Evolutionary conservation across 2,888 invertebrate genomes (phyloP), one percentile per base, ranked within the genome.

Genomic region (Graphium colonna): DNA sequence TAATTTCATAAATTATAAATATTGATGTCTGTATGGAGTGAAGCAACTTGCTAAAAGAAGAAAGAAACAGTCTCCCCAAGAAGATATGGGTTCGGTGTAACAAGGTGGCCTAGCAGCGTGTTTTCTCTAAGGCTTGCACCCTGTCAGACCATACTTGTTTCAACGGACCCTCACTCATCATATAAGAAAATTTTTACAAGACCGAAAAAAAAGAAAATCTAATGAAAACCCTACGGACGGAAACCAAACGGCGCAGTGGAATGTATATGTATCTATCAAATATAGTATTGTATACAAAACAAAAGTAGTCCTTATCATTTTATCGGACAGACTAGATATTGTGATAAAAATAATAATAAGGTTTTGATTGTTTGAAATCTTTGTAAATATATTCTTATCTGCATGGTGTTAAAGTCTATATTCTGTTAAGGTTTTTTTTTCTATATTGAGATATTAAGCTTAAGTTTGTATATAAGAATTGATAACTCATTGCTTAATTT

Each of bases 121-220:
- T 91, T 90, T 86, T 88, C 86, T 21, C 62, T 79, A 82, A 83
- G 81, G 79, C 78, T 85, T 86, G 89, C 90, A 90, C 90, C 90
- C 90, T 90, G 89, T 90, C 90, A 90, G 90, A 90, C 90, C 90
- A 90, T 90, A 90, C 90, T 90, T 90, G 90, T 89, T 90, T 77
- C 67, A 86, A 89, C 82, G 68, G 64, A 65, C 64, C 75, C 61
- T 28, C 8, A 50, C 18, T 59, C 84, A 60, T 60, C 81, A 16
- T 1, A 0, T 51, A 62, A 62, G 53, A 58, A 51, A 56, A 60
- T 21, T 51, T 5, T 33, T 10, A 5, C 10, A 15, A 45, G 17
- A 51, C 15, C 12, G 13, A 33, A 45, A 33, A 52, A 13, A 4
- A 0, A 21, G n/a, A n/a, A n/a, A n/a, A n/a, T n/a, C n/a, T n/a